Conservation (phyloP, 2,888 invertebrate species). For the Cryptus viduatorius region DNA sequence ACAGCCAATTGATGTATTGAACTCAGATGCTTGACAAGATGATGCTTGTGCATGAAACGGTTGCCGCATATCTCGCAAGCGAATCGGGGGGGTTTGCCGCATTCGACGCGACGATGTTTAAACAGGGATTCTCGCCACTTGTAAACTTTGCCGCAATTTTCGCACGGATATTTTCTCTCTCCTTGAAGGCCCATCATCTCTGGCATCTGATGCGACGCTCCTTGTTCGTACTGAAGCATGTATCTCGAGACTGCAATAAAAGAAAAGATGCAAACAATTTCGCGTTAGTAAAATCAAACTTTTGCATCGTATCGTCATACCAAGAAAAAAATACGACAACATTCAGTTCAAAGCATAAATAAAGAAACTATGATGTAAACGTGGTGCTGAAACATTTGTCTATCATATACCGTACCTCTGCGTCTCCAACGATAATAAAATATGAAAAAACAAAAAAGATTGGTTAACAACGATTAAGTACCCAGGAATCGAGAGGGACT, state of each 20-base stretch:
- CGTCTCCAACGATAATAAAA: background rate
- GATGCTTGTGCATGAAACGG: slow-evolving; percentile 86
- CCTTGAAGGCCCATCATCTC: slow-evolving; percentile 20
- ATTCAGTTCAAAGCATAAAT: slow-evolving; percentile 37
- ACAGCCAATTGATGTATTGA: slow-evolving; percentile 72
- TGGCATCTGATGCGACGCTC: slow-evolving; percentile 42
- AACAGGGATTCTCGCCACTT: slow-evolving; percentile 80
- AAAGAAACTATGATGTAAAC: slow-evolving; percentile 4
- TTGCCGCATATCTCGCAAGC: slow-evolving; percentile 82
- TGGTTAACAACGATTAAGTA: slow-evolving; percentile 19
- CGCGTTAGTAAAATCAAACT: slow-evolving; percentile 36
- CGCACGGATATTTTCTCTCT: slow-evolving; percentile 75
- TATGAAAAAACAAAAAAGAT: background rate
- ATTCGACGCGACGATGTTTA: slow-evolving; percentile 81
- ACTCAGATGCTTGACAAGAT: slow-evolving; percentile 80
- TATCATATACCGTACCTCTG: slow-evolving; percentile 32
- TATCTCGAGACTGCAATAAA: slow-evolving; percentile 61
- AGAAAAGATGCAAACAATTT: slow-evolving; percentile 28
- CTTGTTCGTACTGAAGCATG: slow-evolving; percentile 55
- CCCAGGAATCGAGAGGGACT: slow-evolving; percentile 3
- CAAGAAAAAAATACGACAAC: slow-evolving; percentile 39
- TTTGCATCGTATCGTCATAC: slow-evolving; percentile 19
- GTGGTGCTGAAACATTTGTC: slow-evolving; percentile 11
- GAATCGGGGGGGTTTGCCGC: slow-evolving; percentile 81
- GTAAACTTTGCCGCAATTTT: slow-evolving; percentile 80